Base-by-base conservation (phyloP, 2,113 vertebrate genomes). In the Rostratula benghalensis region DNA sequence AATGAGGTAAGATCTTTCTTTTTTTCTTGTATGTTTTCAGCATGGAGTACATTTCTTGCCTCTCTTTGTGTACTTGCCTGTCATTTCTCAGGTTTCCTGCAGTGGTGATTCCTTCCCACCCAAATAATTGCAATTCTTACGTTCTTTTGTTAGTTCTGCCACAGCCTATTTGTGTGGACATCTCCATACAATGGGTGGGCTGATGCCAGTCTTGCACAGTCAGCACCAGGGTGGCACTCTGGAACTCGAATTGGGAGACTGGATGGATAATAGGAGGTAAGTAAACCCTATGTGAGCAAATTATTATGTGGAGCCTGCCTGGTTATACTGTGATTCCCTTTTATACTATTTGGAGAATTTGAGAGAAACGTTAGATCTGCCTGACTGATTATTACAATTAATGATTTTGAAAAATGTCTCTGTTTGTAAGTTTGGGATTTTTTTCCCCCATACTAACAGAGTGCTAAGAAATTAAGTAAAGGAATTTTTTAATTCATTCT, bases 91-190 rank as follows among this genome's bases (percentile, higher is more conserved):
- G 25, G 9, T 74, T 56, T 83, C 64, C 35, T 79, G 82, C 39
- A 31, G 70, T 87, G 48, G 11, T 56, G 63, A 64, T 90, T 73
- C 73, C 87, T 80, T 89, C 53, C 65, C 60, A 75, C 25, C n/a
- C 63, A 60, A 87, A 86, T 79, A 83, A 90, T 70, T 27, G 61
- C 41, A 51, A 4, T 76, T 73, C 11, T 50, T 67, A 33, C 2
- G 3, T 13, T 61, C 11, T 70, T 93, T 80, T 73, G 63, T 71
- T 95, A 99, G 99, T 90, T 99, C 98, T 53, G 99, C 99, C 13
- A 98, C 98, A 65, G 99, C 99, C 7, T 99, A 99, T 96, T 97
- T 99, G 67, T 99, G 99, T 93, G 99, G 99, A 22, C 99, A 99
- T 96, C 97, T 99, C 83, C 99, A 99, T 96, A 99, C 99, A 3